Base-by-base conservation (phyloP, 2,888 invertebrate species). In the Drosophila mayaguana region DNA sequence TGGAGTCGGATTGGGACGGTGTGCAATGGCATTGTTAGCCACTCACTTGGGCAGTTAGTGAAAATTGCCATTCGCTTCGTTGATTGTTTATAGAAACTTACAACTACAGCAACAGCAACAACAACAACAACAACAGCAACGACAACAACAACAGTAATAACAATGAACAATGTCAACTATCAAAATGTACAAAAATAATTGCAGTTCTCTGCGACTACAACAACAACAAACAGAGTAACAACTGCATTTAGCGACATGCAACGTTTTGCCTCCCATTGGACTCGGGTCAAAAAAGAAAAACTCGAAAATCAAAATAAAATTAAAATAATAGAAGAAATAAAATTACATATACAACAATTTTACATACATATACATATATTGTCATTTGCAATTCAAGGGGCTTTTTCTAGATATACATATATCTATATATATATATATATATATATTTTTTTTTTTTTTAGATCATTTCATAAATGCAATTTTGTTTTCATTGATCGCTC, bases 181-280 rank as follows among this genome's bases (percentile, higher is more conserved):
- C 83, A 72, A 75, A 57, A 45, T 75, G 63, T 84, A 73, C 74
- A 79, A 75, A 84, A 89, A 80, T 89, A 89, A 89, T 89, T 89
- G 83, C 81, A 69, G 85, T 75, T 83, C 76, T 90, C 70, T 56
- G 63, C 65, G 75, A 78, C 89, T 79, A 63, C 56, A 59, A 76
- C 28, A 28, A 28, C 28, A 59, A 63, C 66, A 65, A 72, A 22
- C 60, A 62, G 40, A 69, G 34, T 69, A 73, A 68, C 74, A 74
- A 81, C 70, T 84, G 89, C 85, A 85, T 75, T 85, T 85, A 89
- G 73, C 73, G 89, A 84, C 85, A 85, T 85, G 85, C 85, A 89
- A 85, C 82, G 73, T 73, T 86, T 83, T 82, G 71, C 70, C 69
- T 73, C 68, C 48, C 75, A 75, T 72, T 69, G 74, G 69, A 56